These are phyloP conservation scores for Percina caprodes DNA, from an alignment of 2,113 vertebrate genomes.

Conservation along the genomic window DNA sequence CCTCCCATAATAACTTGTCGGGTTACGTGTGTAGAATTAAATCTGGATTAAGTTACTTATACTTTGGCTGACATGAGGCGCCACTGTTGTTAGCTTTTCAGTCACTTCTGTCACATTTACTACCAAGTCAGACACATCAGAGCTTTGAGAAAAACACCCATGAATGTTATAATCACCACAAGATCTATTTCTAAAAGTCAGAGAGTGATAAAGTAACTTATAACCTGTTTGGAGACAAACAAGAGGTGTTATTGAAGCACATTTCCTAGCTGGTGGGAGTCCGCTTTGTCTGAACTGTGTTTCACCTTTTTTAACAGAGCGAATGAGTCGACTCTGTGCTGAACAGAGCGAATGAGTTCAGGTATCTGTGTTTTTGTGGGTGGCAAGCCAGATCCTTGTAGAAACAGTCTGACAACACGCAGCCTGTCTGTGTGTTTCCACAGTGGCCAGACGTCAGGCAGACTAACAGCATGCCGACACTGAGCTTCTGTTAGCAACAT, in stretches of 20 bases:
- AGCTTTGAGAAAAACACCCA: neutral
- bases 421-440: conserved; percentile 46
- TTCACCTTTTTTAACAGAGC: conserved; percentile 19
- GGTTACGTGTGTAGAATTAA: conserved; percentile 5
- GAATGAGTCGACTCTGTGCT: neutral
- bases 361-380: conserved; percentile 31
- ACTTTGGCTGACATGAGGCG: neutral
- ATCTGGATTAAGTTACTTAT: neutral
- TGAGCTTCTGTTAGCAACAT: conserved; percentile 48
- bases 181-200: neutral
- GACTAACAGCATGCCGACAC: conserved; percentile 34
- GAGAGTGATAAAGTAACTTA: neutral
- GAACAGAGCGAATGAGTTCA: conserved; percentile 16
- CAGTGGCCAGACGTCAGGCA: conserved; percentile 34
- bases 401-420: conserved; percentile 31
- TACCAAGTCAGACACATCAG: neutral
- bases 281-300: conserved; percentile 30
- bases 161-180: neutral
- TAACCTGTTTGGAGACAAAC: conserved; percentile 9
- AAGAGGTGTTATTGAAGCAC: neutral
- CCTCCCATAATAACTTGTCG: neutral
- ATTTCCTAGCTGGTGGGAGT: conserved; percentile 29
- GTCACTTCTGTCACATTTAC: neutral
- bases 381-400: conserved; percentile 15
- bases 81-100: conserved; percentile 4